Conservation (phyloP, 2,113 vertebrate species). For the Canis aureus region DNA sequence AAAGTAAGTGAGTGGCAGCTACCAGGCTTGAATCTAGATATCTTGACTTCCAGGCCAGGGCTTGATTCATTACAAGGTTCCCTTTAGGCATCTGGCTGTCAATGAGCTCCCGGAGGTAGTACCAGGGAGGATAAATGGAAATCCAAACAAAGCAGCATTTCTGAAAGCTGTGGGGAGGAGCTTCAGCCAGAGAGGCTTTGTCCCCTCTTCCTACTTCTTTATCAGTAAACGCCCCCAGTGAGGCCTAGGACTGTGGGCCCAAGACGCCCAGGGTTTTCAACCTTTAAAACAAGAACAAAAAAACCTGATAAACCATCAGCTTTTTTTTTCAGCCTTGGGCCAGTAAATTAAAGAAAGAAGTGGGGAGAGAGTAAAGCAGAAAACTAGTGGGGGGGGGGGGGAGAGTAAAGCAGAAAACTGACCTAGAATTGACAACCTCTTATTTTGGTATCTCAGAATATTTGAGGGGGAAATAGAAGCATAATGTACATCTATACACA, state of each 20-base stretch:
- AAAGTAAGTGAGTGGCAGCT: background rate
- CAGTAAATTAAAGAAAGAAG: background rate
- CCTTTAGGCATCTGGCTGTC: background rate
- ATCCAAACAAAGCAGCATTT: background rate
- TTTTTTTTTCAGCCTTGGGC: background rate
- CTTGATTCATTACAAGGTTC: background rate
- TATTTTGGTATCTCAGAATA: background rate
- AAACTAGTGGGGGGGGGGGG: background rate
- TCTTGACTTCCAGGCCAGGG: background rate
- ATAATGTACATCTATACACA: background rate
- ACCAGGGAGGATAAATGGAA: background rate
- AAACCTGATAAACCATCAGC: background rate
- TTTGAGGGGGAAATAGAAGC: background rate
- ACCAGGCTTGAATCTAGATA: background rate
- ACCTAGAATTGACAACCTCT: slow-evolving; percentile 6
- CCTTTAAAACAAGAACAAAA: background rate
- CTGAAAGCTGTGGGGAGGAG: background rate
- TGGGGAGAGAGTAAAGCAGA: background rate
- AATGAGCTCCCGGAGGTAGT: background rate
- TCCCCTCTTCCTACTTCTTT: background rate
- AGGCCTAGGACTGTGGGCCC: background rate
- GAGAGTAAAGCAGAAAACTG: background rate
- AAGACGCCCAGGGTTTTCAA: background rate
- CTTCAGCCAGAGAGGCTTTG: background rate
- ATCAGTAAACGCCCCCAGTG: background rate